Evolutionary conservation across 1,140 invertebrate species (phyloP).

Genomic region (Hypsibius dujardini): DNA sequence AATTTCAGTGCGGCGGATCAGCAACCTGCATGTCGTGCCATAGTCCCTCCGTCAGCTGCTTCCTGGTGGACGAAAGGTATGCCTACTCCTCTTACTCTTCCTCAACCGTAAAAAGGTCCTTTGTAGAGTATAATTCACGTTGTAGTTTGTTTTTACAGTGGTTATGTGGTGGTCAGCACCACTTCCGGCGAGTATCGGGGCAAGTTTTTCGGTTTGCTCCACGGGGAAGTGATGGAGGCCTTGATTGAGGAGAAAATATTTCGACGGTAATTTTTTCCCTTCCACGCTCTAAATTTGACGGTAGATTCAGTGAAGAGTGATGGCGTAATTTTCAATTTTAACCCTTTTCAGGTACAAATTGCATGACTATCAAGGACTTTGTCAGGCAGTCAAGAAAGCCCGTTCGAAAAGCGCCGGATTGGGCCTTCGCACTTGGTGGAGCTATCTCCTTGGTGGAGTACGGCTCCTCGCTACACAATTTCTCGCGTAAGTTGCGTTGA

Average conservation of each 20-base stretch:
- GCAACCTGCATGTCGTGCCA: neutral
- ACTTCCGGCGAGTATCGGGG: neutral
- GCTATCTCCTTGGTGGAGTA: neutral
- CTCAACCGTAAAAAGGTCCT: too few relatives aligned
- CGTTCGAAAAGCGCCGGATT: neutral
- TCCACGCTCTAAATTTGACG: too few relatives aligned
- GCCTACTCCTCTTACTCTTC: too few relatives aligned
- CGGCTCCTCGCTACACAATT: too few relatives aligned
- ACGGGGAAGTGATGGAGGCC: neutral
- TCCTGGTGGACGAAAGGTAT: conserved; percentile 8
- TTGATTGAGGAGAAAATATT: neutral
- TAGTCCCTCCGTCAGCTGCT: neutral
- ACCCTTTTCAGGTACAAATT: neutral
- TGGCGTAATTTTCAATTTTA: too few relatives aligned
- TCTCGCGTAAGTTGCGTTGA: too few relatives aligned
- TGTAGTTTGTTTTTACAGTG: neutral
- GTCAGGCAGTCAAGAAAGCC: conserved; percentile 5
- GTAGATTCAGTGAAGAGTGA: too few relatives aligned
- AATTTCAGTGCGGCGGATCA: too few relatives aligned
- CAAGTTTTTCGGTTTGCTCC: conserved; percentile 2
- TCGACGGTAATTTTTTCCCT: conserved; percentile 1
- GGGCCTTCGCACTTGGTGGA: neutral
- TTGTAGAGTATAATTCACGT: too few relatives aligned
- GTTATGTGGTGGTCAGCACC: conserved; percentile 14
- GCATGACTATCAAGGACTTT: neutral